phyloP scores from a whole-genome alignment of 1,140 invertebrate species.

The Atta colombica region DNA sequence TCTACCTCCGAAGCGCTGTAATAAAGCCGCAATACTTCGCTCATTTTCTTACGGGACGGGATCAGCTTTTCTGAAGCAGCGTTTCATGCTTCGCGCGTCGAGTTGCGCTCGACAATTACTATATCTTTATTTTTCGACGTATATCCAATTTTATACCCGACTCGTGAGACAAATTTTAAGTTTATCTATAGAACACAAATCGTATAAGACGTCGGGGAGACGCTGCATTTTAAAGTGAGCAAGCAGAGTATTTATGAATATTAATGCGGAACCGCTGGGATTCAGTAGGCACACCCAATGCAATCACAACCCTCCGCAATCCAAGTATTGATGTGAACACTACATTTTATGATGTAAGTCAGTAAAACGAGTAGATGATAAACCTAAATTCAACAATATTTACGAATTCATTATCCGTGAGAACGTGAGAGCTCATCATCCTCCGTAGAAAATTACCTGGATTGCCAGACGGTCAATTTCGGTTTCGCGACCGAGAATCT shows the following conservation, averaged over 20 bases:
- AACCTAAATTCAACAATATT: slow-evolving; percentile 10
- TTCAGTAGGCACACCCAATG: slow-evolving; percentile 12
- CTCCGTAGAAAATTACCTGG: not conserved
- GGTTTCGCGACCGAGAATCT: slow-evolving; percentile 10
- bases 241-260: not conserved
- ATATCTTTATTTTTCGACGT: slow-evolving; percentile 25
- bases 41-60: slow-evolving; percentile 46
- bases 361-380: not conserved
- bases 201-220: not conserved
- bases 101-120: not conserved
- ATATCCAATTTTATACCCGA: slow-evolving; percentile 12
- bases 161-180: not conserved
- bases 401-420: not conserved
- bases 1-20: slow-evolving; percentile 52
- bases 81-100: slow-evolving; percentile 1
- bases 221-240: not conserved
- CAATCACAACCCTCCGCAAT: slow-evolving; percentile 27
- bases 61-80: slow-evolving; percentile 3
- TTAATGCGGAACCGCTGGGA: not conserved
- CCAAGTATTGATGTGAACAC: not conserved
- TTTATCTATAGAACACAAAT: slow-evolving; percentile 39
- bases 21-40: slow-evolving; percentile 28
- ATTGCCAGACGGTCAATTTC: slow-evolving; percentile 39
- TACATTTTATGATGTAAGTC: not conserved
- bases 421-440: not conserved